These are phyloP conservation scores for Spicauda simplicius DNA, from an alignment of 2,888 invertebrate genomes.

Conservation along the genomic window DNA sequence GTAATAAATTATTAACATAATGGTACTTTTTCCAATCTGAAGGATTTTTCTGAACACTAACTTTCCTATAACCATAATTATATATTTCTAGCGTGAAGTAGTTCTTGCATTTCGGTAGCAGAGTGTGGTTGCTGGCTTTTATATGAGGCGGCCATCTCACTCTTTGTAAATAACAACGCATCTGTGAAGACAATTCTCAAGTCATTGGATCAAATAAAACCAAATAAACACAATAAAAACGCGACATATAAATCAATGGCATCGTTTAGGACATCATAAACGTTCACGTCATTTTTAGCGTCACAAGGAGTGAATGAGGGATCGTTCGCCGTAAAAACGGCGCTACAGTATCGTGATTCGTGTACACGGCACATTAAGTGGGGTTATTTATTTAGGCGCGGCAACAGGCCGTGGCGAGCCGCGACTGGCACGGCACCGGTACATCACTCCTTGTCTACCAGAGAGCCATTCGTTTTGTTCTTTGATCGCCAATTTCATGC, in stretches of 20 bases:
- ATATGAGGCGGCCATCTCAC: no score
- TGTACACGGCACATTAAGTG: conserved; percentile 65
- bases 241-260: conserved; percentile 48
- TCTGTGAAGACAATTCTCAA: no score
- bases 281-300: conserved; percentile 54
- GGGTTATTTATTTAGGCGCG: conserved; percentile 81
- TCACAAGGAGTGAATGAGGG: conserved; percentile 57
- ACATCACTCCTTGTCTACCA: conserved; percentile 47
- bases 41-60: no score
- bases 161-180: no score
- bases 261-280: conserved; percentile 33
- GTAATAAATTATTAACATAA: no score
- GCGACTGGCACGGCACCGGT: conserved; percentile 54
- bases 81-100: no score
- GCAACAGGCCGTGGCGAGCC: conserved; percentile 56
- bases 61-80: no score
- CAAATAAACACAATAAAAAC: conserved; percentile 30
- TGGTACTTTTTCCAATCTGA: no score
- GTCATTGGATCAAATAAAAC: conserved; percentile 2
- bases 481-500: conserved; percentile 37
- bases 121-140: no score
- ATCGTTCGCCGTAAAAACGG: conserved; percentile 70
- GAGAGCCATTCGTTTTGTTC: conserved; percentile 42
- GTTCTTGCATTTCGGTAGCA: no score
- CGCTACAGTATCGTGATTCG: conserved; percentile 62